Evolutionary conservation across 2,888 invertebrate species (phyloP), one percentile per base, ranked within the genome.

Genomic region (Harpalus rufipes): DNA sequence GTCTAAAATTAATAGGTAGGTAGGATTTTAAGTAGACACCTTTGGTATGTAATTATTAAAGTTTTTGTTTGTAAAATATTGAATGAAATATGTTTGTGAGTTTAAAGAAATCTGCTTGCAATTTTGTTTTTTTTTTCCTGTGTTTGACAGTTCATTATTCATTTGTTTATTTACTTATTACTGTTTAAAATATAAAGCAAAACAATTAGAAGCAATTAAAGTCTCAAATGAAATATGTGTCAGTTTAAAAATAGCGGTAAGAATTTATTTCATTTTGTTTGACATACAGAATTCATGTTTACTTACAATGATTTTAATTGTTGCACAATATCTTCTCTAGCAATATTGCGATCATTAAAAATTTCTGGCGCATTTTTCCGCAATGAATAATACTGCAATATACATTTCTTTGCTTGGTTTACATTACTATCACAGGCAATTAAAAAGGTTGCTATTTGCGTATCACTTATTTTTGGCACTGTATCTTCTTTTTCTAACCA

Each of bases 381-480:
- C 81, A 93, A 90, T 44, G 91, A 91, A 88, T 94, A 95, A 90
- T 94, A 95, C 85, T 92, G 92, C 87, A 92, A 92, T 87, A 95
- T 94, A 87, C 95, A 95, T n/a, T 89, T 90, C 88, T 93, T 93
- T 0, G 93, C 93, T 80, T 92, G 92, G 12, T 93, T 93, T 87
- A 93, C 88, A 59, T 94, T 91, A 84, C 92, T 93, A 86, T 93
- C 92, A 89, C 95, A 95, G 74, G 95, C 94, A 88, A 94, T 92
- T 87, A 94, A 92, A 88, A 95, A 95, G 63, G 94, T 89, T 41
- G 94, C 92, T 82, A 95, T 91, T 89, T 94, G 94, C 89, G 94
- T 94, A 87, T 94, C 92, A 44, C 92, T 92, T 87, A 88, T 86
- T 86, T 86, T 76, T 0, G 91, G 91, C 39, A 90, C 87, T 16